phyloP scores from a whole-genome alignment of 2,888 invertebrate genomes.

The Limnephilus auricula region DNA sequence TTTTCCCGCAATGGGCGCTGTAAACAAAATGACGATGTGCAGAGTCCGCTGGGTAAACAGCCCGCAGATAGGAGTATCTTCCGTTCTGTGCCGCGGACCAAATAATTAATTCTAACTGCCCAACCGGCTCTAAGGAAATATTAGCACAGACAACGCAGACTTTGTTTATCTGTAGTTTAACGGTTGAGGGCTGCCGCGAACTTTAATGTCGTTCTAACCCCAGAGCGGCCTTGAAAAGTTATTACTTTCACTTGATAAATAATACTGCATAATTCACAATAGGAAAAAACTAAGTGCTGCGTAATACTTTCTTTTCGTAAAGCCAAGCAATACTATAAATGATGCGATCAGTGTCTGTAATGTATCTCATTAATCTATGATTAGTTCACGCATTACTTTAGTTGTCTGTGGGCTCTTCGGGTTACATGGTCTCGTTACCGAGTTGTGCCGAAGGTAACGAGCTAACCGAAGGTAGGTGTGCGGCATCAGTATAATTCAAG shows the following conservation, averaged over 20 bases:
- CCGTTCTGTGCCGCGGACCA: background rate
- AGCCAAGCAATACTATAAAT: background rate
- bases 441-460: too few relatives aligned
- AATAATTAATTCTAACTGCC: background rate
- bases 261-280: background rate
- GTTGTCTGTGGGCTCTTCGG: too few relatives aligned
- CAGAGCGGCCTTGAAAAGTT: background rate
- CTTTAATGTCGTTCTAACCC: background rate
- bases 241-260: background rate
- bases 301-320: background rate
- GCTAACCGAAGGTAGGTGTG: too few relatives aligned
- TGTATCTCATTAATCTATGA: too few relatives aligned
- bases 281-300: background rate
- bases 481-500: too few relatives aligned
- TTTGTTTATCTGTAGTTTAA: background rate
- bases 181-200: background rate
- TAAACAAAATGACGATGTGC: background rate
- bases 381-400: too few relatives aligned
- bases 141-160: background rate
- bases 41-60: background rate
- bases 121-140: background rate
- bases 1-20: background rate
- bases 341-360: background rate
- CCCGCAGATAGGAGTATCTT: slow-evolving; percentile 5
- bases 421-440: too few relatives aligned